phyloP scores from a whole-genome alignment of 2,797 vertebrate genomes.

The Xerus rutilus region DNA sequence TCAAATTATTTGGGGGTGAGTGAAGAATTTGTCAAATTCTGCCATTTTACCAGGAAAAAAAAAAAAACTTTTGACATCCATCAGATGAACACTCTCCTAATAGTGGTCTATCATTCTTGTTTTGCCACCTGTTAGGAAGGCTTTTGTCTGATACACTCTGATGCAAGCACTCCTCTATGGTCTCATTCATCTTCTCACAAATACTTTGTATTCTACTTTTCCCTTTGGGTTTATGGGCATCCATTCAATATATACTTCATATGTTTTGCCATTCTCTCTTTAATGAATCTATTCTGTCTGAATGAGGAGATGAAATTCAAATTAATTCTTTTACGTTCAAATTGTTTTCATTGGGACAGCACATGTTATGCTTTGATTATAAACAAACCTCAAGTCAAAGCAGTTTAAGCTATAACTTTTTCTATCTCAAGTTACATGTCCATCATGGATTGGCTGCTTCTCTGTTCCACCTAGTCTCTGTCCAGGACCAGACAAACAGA shows the following conservation, averaged over 20 bases:
- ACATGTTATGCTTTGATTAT: not conserved
- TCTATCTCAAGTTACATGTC: not conserved
- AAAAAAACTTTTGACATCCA: not conserved
- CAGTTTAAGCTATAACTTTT: not conserved
- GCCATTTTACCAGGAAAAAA: not conserved
- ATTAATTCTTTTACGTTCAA: not conserved
- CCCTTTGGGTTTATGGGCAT: not conserved
- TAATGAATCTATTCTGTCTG: not conserved
- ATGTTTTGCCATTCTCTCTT: not conserved
- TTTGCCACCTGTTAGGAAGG: not conserved
- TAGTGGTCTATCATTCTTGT: not conserved
- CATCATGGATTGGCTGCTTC: not conserved
- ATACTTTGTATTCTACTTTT: not conserved
- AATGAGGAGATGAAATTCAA: not conserved
- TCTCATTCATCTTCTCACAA: not conserved
- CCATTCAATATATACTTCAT: not conserved
- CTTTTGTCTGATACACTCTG: not conserved
- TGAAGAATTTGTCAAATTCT: slow-evolving; percentile 14
- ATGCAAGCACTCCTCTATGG: not conserved
- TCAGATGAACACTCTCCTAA: not conserved
- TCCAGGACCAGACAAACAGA: not conserved
- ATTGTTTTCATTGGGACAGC: not conserved
- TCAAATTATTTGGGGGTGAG: not conserved
- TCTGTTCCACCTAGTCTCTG: not conserved
- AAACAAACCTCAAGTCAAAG: not conserved